Conservation (phyloP, 2,797 vertebrate genomes). For the Tachyglossus aculeatus region DNA sequence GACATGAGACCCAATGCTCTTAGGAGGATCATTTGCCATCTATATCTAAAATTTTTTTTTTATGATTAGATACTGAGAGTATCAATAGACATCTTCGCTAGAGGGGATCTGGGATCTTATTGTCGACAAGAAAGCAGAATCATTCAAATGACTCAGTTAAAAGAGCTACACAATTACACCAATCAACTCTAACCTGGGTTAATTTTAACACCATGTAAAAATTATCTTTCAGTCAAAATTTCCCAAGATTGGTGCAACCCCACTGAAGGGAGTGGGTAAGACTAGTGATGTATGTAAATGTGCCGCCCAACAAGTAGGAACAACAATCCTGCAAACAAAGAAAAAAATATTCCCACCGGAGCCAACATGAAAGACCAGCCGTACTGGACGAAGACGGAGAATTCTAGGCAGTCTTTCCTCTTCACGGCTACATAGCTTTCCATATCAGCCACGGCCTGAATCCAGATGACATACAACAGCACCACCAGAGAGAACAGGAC, state of each 20-base stretch:
- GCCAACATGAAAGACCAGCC: conserved; percentile 96
- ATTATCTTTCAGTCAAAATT: conserved; percentile 38
- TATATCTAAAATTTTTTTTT: too few species aligned
- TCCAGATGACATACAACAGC: conserved; percentile 92
- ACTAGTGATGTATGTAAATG: conserved; percentile 81
- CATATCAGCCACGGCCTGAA: conserved; percentile 88
- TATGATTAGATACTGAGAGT: too few species aligned
- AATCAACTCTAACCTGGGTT: conserved; percentile 16
- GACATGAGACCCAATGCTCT: neutral
- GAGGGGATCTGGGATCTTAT: conserved; percentile 33
- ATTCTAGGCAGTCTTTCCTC: conserved; percentile 77
- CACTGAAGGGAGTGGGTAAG: accelerated
- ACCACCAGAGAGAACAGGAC: conserved; percentile 88
- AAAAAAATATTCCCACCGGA: conserved; percentile 89
- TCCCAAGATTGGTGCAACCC: conserved; percentile 26
- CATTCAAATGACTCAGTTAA: conserved; percentile 33
- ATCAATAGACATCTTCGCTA: neutral
- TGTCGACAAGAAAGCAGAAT: conserved; percentile 4
- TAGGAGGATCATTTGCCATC: neutral
- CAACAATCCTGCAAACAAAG: conserved; percentile 88
- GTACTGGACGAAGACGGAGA: conserved; percentile 81
- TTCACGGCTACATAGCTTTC: conserved; percentile 78
- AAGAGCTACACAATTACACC: conserved; percentile 41
- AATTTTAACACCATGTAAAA: conserved; percentile 34
- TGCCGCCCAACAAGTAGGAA: conserved; percentile 89